These are phyloP conservation scores for Gymnogyps californianus DNA, from an alignment of 2,113 vertebrate genomes.

Conservation along the genomic window DNA sequence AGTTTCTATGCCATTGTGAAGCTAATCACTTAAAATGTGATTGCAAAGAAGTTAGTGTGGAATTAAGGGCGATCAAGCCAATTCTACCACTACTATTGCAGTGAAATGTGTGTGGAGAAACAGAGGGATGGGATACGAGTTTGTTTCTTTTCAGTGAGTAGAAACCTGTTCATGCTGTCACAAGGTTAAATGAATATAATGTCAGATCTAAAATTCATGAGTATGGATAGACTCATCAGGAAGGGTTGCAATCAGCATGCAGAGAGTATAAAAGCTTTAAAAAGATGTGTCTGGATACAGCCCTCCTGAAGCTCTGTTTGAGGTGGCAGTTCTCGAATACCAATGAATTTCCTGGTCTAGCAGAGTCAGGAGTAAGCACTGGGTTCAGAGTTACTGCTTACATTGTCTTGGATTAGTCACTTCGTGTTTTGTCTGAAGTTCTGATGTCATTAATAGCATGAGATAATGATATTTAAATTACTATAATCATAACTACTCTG, in stretches of 20 bases:
- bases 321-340: background rate
- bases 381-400: background rate
- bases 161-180: background rate
- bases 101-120: background rate
- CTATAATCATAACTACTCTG: background rate
- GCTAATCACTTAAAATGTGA: background rate
- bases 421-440: background rate
- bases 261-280: background rate
- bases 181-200: background rate
- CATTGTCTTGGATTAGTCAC: background rate
- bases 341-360: background rate
- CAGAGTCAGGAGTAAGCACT: background rate
- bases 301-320: background rate
- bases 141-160: background rate
- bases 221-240: background rate
- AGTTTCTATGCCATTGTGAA: background rate
- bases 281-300: background rate
- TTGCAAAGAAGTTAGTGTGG: background rate
- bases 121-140: background rate
- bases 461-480: slow-evolving; percentile 7
- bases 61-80: background rate
- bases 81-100: background rate
- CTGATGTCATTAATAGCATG: background rate
- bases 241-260: background rate
- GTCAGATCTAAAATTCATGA: background rate